Percentiles rank a stretch among this genome's conserved stretches.
Evolutionary conservation across 1,140 invertebrate genomes (phyloP).

Genomic region (Antheraea mylitta): DNA sequence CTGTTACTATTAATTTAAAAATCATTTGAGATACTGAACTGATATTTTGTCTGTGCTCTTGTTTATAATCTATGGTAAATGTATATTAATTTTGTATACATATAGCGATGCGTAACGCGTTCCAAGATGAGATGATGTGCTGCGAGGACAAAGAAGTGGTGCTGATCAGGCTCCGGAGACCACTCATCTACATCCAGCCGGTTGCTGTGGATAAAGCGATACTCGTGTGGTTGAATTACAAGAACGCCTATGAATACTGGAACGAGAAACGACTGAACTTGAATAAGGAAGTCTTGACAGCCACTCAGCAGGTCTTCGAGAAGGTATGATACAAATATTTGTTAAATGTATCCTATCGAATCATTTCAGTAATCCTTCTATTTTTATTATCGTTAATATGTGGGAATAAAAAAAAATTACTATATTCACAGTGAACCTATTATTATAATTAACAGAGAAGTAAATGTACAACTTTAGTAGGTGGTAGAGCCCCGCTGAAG

Average conservation of each 20-base stretch:
- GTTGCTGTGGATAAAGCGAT: constrained; percentile 97
- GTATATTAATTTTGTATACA: not conserved
- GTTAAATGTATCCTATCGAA: no score
- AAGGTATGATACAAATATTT: constrained; percentile 41
- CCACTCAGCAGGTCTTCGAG: constrained; percentile 87
- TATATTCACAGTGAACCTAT: no score
- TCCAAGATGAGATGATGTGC: constrained; percentile 92
- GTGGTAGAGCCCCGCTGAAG: no score
- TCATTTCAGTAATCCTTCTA: no score
- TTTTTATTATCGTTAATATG: no score
- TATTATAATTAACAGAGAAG: no score
- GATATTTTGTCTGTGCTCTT: no score
- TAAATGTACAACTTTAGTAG: no score
- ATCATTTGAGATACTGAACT: no score
- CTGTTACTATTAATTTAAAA: no score
- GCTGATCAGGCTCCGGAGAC: constrained; percentile 93
- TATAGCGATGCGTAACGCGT: constrained; percentile 85
- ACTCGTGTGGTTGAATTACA: constrained; percentile 98
- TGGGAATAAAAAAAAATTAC: no score
- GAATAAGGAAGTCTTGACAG: constrained; percentile 91
- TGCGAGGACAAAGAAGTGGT: constrained; percentile 96
- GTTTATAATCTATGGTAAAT: no score
- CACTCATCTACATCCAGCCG: constrained; percentile 96
- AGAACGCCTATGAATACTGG: constrained; percentile 99
- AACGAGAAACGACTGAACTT: constrained; percentile 95